phyloP scores from a whole-genome alignment of 2,113 vertebrate species.

The Larimichthys polyactis region DNA sequence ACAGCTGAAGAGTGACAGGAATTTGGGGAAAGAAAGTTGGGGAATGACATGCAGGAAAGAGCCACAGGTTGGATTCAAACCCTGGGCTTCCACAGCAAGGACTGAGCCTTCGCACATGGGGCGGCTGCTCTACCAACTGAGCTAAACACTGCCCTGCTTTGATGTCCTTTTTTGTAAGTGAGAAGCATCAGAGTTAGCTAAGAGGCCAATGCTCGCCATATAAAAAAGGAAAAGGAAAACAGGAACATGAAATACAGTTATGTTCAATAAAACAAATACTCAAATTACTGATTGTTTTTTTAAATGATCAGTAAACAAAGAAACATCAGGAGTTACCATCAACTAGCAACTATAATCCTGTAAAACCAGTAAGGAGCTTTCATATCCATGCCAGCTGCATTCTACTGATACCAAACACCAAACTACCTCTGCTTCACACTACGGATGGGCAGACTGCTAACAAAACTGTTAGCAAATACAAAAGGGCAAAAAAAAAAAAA shows the following conservation, averaged over 20 bases:
- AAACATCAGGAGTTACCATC: not conserved
- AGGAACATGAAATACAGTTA: not conserved
- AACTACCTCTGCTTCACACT: not conserved
- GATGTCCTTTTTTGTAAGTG: not conserved
- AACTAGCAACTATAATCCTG: too few relatives aligned
- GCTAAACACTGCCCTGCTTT: too few relatives aligned
- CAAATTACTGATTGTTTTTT: not conserved
- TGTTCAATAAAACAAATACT: not conserved
- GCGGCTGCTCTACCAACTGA: too few relatives aligned
- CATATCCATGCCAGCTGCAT: not conserved
- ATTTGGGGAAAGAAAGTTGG: too few relatives aligned
- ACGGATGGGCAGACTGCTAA: not conserved
- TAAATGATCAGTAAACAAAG: not conserved
- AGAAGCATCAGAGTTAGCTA: too few relatives aligned
- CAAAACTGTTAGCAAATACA: slow-evolving; percentile 11
- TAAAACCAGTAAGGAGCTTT: not conserved
- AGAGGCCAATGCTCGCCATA: too few relatives aligned
- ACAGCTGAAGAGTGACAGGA: too few relatives aligned
- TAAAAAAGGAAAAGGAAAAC: too few relatives aligned
- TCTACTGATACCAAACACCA: slow-evolving; percentile 1
- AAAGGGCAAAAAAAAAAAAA: not conserved
- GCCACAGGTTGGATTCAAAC: too few relatives aligned
- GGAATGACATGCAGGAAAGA: too few relatives aligned
- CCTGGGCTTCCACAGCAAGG: too few relatives aligned
- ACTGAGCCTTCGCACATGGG: too few relatives aligned